Conservation (phyloP, 2,797 vertebrate genomes). For the Lacerta viridis region DNA sequence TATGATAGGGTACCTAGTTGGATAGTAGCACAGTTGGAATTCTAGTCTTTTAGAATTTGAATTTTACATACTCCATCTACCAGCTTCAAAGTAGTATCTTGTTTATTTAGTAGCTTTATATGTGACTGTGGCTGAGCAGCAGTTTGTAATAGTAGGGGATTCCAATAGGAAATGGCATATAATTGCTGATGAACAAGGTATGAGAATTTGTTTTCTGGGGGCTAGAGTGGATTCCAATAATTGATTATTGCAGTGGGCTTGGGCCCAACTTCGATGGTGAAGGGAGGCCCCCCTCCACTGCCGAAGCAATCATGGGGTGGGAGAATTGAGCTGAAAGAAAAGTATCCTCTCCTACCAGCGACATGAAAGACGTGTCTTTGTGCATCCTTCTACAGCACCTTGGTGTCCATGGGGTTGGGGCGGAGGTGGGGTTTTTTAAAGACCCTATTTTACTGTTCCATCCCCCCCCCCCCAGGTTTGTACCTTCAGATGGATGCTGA, state of each 20-base stretch:
- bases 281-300: too few relatives aligned
- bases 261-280: neutral
- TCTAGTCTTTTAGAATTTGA: neutral
- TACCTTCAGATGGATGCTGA: neutral
- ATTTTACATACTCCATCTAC: neutral
- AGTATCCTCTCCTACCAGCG: neutral
- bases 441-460: neutral
- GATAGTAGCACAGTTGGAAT: neutral
- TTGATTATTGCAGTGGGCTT: neutral
- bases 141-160: neutral
- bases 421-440: neutral
- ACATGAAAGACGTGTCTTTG: neutral
- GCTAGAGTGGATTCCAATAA: neutral
- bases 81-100: neutral
- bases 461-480: neutral
- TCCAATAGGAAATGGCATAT: neutral
- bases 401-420: neutral
- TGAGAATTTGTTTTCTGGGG: neutral
- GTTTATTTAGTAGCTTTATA: conserved; percentile 9
- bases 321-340: neutral
- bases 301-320: neutral
- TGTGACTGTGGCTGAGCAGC: neutral
- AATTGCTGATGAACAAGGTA: neutral
- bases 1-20: neutral
- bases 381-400: neutral